Percentiles rank a stretch among this genome's conserved stretches.
phyloP scores from a whole-genome alignment of 2,797 vertebrate genomes.

The Myotis vivesi region DNA sequence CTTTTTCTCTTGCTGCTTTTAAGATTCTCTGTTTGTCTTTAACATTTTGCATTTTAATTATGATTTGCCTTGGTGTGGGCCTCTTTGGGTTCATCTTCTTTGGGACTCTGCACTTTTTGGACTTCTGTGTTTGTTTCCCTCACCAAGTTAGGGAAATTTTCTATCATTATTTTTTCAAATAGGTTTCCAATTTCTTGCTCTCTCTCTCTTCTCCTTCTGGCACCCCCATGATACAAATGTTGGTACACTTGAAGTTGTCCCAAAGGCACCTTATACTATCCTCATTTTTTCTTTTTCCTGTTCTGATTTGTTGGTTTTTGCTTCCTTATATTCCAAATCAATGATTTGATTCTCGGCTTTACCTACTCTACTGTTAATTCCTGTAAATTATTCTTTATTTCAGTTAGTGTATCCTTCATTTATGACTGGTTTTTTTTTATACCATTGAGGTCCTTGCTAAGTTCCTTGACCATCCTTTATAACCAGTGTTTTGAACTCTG shows the following conservation, averaged over 20 bases:
- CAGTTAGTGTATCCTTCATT: neutral
- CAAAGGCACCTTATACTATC: neutral
- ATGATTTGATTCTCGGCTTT: too few species aligned
- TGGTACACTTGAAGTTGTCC: neutral
- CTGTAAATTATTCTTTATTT: neutral
- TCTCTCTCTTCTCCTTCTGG: neutral
- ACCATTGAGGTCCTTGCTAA: neutral
- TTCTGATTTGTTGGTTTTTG: neutral
- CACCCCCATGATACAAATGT: neutral
- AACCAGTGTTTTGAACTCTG: neutral
- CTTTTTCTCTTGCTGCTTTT: neutral
- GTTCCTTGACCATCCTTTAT: neutral
- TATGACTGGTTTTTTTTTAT: neutral
- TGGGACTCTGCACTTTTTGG: neutral
- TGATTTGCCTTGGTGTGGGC: neutral
- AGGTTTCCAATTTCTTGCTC: neutral
- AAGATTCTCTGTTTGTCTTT: neutral
- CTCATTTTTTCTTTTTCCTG: neutral
- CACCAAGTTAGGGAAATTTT: neutral
- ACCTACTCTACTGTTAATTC: neutral
- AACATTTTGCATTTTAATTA: neutral
- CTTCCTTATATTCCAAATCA: too few species aligned
- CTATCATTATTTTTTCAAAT: neutral
- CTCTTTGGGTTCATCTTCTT: neutral
- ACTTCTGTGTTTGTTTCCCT: neutral